phyloP scores from a whole-genome alignment of 53 echinoderm and acorn worm species.

The Echinometra lucunter region DNA sequence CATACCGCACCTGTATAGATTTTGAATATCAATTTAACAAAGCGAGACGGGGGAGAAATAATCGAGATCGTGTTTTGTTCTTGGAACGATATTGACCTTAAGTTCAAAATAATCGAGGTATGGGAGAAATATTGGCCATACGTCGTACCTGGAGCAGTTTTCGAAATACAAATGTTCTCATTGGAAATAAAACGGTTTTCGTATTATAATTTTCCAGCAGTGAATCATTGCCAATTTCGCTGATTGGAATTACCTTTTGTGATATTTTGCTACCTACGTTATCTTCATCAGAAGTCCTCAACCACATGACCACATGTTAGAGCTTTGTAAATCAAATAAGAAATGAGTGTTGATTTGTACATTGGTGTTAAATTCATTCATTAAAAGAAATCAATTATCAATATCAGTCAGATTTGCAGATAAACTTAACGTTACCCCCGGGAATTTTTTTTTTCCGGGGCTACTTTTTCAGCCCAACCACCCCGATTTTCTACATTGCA shows the following conservation, averaged over 20 bases:
- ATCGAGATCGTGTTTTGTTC: constrained; percentile 23
- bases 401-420: neutral
- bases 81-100: constrained; percentile 34
- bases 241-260: neutral
- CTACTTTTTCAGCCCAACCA: too few relatives aligned
- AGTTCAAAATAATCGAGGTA: neutral
- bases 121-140: neutral
- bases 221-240: too few relatives aligned
- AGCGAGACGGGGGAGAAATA: constrained; percentile 51
- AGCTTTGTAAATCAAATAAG: neutral
- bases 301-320: neutral
- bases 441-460: too few relatives aligned
- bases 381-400: neutral
- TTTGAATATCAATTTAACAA: constrained; percentile 19
- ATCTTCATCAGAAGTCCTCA: neutral
- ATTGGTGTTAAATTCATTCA: too few relatives aligned
- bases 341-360: too few relatives aligned
- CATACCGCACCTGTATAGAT: constrained; percentile 30
- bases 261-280: neutral
- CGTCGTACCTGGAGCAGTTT: neutral
- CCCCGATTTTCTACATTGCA: too few relatives aligned
- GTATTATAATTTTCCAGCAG: too few relatives aligned
- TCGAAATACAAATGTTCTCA: too few relatives aligned
- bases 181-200: too few relatives aligned
- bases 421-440: too few relatives aligned